phyloP scores from a whole-genome alignment of 2,888 invertebrate genomes.

The Drosophila cyrtoloma region DNA sequence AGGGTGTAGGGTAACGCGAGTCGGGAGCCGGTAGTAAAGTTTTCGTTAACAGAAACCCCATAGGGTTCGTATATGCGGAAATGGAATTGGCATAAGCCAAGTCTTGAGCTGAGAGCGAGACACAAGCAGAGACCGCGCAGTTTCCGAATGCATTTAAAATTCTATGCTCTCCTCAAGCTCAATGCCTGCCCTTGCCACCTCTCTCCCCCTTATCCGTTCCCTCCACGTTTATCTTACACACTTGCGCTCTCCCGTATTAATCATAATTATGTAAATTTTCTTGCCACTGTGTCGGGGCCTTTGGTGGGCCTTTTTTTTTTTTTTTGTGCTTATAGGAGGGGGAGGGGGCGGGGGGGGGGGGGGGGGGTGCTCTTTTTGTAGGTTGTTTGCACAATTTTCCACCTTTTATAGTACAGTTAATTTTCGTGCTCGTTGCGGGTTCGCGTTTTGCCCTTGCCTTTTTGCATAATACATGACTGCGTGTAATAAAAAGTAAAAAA shows the following conservation, averaged over 20 bases:
- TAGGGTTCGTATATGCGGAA: slow-evolving; percentile 22
- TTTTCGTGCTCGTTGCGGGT: slow-evolving; percentile 71
- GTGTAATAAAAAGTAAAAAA: slow-evolving; percentile 36
- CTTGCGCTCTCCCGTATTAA: slow-evolving; percentile 65
- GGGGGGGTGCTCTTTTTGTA: slow-evolving; percentile 40
- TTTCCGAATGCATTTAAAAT: slow-evolving; percentile 67
- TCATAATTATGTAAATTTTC: slow-evolving; percentile 82
- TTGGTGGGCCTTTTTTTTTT: not conserved
- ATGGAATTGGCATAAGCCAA: slow-evolving; percentile 41
- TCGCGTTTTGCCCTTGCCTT: slow-evolving; percentile 39
- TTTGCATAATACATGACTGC: slow-evolving; percentile 60
- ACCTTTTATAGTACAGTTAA: slow-evolving; percentile 82
- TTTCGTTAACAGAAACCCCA: slow-evolving; percentile 3
- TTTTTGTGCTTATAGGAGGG: not conserved
- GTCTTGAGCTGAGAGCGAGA: not conserved
- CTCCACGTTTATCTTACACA: slow-evolving; percentile 15
- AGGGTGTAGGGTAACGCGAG: not conserved
- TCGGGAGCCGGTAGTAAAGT: not conserved
- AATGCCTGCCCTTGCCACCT: not conserved
- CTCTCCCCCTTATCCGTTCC: not conserved
- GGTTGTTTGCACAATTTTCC: slow-evolving; percentile 82
- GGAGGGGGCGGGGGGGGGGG: not conserved
- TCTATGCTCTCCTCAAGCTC: slow-evolving; percentile 8
- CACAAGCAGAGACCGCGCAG: slow-evolving; percentile 23
- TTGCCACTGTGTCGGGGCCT: slow-evolving; percentile 47